Conservation (phyloP, 2,888 invertebrate species). For the Tetheella fluctuosa region DNA sequence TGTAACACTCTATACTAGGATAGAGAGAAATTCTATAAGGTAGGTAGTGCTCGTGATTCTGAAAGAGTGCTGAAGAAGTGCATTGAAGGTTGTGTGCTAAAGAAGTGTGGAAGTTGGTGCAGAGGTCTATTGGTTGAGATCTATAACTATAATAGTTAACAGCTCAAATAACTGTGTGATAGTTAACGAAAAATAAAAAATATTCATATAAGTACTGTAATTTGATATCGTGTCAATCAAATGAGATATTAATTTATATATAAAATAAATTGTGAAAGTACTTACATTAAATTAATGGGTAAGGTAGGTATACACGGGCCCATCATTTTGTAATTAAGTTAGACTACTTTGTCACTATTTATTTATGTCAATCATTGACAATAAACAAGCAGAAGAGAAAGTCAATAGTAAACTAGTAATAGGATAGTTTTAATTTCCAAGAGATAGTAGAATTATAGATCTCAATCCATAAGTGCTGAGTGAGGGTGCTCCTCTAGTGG, state of each 20-base stretch:
- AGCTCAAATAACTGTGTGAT: background rate
- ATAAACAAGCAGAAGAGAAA: background rate
- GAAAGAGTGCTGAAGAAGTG: constrained; percentile 74
- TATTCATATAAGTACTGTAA: background rate
- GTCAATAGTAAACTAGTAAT: background rate
- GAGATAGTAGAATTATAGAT: constrained; percentile 68
- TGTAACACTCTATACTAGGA: constrained; percentile 73
- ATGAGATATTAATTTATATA: background rate
- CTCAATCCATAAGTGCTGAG: constrained; percentile 69
- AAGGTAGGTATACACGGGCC: background rate
- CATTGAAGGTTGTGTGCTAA: constrained; percentile 77
- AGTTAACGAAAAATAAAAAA: background rate
- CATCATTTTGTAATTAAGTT: background rate
- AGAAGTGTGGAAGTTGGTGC: constrained; percentile 78
- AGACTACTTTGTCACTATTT: background rate
- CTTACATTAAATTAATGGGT: background rate
- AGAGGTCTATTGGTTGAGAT: constrained; percentile 73
- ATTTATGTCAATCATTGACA: background rate
- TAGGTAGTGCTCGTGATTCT: constrained; percentile 52
- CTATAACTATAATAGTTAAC: constrained; percentile 56
- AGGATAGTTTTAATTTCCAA: constrained; percentile 17
- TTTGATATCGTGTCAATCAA: background rate
- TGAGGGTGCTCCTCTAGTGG: constrained; percentile 77
- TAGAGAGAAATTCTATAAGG: constrained; percentile 74
- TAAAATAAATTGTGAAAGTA: background rate